Base-by-base conservation (phyloP, 2,888 invertebrate species). In the Busseola fusca region DNA sequence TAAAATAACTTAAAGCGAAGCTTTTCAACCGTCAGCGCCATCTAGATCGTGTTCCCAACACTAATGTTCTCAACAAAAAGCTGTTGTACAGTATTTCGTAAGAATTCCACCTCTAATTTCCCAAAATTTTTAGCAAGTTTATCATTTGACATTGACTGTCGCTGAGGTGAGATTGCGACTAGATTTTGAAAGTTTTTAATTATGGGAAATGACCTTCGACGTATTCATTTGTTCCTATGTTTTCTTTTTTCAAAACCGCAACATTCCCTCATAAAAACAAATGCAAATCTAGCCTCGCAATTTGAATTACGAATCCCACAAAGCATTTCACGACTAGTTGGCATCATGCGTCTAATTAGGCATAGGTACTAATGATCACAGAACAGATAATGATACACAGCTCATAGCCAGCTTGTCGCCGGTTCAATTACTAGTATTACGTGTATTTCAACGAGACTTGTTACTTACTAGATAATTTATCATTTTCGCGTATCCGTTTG, bases 1-100 rank as follows among this genome's bases (percentile, higher is more conserved):
- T 45, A 0, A 63, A 65, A 65, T 62, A 37, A 50, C 27, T 63
- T 58, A 5, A 6, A 34, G 4, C 42, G 16, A 25, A 25, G 14
- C 12, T 0, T 52, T 78, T 50, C 45, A 42, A 12, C 48, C 27
- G 30, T 73, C 80, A 88, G 81, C 89, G 91, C 89, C 92, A 92
- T 91, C 92, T 92, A 83, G 87, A 79, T 72, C 4, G 5, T 21
- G 21, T 0, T 25, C 21, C 1, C 1, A 25, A 50, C 5, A 83
- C 67, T 76, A 81, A 68, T 27, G 25, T 27, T 6, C 2, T 34
- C 9, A 25, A 45, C 27, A 80, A 70, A 71, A 68, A 71, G 34
- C 40, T 40, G 40, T 57, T 34, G 16, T 25, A 45, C n/a, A 25
- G 9, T 54, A 21, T 52, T n/a, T 48, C 3, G 0, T 21, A 25